Conservation (phyloP, 92 coral and sea anemone species). For the Epizoanthus stellaris region DNA sequence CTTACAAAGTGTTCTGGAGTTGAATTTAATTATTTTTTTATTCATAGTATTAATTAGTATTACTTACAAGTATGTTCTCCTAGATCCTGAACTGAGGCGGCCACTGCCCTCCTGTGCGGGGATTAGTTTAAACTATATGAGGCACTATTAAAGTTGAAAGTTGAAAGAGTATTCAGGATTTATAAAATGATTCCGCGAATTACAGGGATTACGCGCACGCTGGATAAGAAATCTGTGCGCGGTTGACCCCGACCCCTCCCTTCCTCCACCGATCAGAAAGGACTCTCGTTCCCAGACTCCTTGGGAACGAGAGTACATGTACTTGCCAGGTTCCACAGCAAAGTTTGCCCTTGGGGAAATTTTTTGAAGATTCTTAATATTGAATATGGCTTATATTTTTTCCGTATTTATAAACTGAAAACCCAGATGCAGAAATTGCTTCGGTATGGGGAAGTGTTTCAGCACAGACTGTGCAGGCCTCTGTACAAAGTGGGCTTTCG, state of each 20-base stretch:
- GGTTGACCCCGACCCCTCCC: neutral
- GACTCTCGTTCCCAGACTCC: neutral
- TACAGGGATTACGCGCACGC: no score
- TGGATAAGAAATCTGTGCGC: neutral
- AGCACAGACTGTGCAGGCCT: conserved; percentile 95
- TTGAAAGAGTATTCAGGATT: no score
- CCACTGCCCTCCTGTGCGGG: no score
- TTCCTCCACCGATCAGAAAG: neutral
- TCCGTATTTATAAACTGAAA: neutral
- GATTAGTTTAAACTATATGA: no score
- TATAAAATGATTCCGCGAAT: no score
- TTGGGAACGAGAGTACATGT: no score
- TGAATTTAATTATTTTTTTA: no score
- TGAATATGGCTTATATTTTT: conserved; percentile 36
- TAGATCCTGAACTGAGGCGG: no score
- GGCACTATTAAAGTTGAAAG: no score
- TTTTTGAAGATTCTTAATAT: neutral
- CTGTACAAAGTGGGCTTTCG: conserved; percentile 85
- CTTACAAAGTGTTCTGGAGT: no score
- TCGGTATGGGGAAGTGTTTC: conserved; percentile 97
- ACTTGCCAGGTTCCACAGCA: conserved; percentile 32
- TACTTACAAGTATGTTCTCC: no score
- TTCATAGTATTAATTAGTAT: no score
- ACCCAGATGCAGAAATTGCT: conserved; percentile 47
- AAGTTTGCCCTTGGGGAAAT: neutral